Evolutionary conservation across 2,113 vertebrate species (phyloP).

Genomic region (Pithys albifrons): DNA sequence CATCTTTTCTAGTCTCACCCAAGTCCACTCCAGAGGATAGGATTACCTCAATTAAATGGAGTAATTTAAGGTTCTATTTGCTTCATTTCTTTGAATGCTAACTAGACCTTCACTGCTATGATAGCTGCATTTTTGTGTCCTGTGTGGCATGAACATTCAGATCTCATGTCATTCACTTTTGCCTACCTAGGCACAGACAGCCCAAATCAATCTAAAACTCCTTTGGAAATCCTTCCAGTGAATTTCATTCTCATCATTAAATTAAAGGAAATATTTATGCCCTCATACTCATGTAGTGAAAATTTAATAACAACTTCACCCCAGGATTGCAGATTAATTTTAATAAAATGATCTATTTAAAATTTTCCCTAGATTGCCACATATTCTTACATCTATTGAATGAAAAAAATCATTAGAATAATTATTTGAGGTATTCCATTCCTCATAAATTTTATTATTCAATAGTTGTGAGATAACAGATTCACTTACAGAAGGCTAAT

Average conservation of each 20-base stretch:
- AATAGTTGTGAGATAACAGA: neutral
- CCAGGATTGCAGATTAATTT: neutral
- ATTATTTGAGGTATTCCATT: neutral
- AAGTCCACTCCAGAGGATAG: neutral
- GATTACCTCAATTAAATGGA: neutral
- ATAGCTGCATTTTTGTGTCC: neutral
- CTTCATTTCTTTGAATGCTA: neutral
- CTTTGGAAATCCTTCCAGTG: neutral
- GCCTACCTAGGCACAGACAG: neutral
- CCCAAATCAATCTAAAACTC: neutral
- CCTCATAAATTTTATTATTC: slow-evolving; percentile 9
- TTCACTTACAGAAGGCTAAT: slow-evolving; percentile 24
- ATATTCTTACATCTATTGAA: slow-evolving; percentile 20
- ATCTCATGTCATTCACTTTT: neutral
- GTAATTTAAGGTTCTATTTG: neutral
- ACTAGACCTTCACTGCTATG: neutral
- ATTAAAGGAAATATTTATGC: neutral
- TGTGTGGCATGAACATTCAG: neutral
- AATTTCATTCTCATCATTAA: neutral
- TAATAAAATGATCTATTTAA: slow-evolving; percentile 23
- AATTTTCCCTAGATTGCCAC: neutral
- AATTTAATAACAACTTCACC: neutral
- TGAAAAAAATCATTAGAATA: neutral
- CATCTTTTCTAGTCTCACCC: neutral
- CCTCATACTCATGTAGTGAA: neutral